These are phyloP conservation scores for Reinhardtius hippoglossoides DNA, from an alignment of 2,113 vertebrate species.

Conservation along the genomic window DNA sequence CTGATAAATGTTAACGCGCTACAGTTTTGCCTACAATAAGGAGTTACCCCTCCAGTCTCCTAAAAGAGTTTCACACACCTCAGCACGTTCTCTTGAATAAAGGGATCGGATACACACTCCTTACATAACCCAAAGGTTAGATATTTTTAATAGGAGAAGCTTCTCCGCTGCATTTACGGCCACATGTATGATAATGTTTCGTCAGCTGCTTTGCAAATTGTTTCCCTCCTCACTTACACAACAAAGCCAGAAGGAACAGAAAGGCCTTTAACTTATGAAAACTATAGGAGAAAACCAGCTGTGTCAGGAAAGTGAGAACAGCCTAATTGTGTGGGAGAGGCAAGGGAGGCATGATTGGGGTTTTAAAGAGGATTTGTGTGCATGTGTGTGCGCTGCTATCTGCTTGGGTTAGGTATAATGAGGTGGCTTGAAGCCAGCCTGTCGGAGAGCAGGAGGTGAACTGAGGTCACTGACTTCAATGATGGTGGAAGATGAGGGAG, in stretches of 20 bases:
- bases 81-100: constrained; percentile 46
- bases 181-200: constrained; percentile 20
- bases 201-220: constrained; percentile 52
- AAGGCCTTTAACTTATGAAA: constrained; percentile 2
- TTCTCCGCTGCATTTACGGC: constrained; percentile 32
- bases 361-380: constrained; percentile 19
- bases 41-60: constrained; percentile 12
- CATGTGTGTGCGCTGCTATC: constrained; percentile 3
- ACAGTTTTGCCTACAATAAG: constrained; percentile 12
- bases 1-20: constrained; percentile 34
- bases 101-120: constrained; percentile 14
- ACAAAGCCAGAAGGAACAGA: constrained; percentile 13
- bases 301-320: constrained; percentile 19
- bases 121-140: constrained; percentile 33
- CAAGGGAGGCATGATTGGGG: constrained; percentile 4
- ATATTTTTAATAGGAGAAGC: constrained; percentile 34
- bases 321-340: constrained; percentile 25
- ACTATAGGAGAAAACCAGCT: constrained; percentile 12
- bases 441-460: constrained; percentile 24
- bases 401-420: constrained; percentile 16
- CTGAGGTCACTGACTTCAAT: constrained; percentile 39
- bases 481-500: constrained; percentile 15
- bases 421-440: constrained; percentile 24
- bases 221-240: constrained; percentile 34
- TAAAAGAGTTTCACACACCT: constrained; percentile 34